Conservation (phyloP, 2,113 vertebrate genomes). For the Hydrochoerus hydrochaeris region DNA sequence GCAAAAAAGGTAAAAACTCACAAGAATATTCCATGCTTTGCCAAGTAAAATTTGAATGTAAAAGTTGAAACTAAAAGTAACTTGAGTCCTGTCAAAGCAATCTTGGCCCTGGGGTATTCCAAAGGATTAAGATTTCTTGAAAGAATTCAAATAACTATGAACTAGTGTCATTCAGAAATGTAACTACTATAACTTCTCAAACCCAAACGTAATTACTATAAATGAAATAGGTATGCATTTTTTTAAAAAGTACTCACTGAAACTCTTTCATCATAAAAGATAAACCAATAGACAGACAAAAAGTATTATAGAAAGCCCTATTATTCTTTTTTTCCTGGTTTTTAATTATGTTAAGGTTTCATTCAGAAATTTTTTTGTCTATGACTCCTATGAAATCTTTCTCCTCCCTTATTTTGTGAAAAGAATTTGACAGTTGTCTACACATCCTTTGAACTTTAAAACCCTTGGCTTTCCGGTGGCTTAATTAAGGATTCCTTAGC, state of each 20-base stretch:
- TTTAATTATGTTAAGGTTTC: slow-evolving; percentile 25
- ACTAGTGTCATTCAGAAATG: neutral
- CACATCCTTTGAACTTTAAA: slow-evolving; percentile 76
- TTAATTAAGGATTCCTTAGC: slow-evolving; percentile 74
- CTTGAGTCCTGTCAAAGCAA: neutral
- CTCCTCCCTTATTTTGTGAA: slow-evolving; percentile 37
- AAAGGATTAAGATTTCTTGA: neutral
- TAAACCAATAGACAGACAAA: neutral
- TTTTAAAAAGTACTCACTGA: neutral
- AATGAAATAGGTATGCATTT: neutral
- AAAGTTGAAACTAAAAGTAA: neutral
- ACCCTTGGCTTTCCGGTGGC: slow-evolving; percentile 64
- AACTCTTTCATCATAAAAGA: neutral
- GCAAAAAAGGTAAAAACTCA: neutral
- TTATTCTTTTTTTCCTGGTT: neutral
- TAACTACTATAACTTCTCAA: neutral
- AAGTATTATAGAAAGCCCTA: neutral
- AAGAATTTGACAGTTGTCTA: slow-evolving; percentile 68
- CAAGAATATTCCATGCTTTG: neutral
- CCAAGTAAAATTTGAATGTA: neutral
- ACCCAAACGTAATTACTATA: neutral
- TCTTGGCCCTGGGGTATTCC: neutral
- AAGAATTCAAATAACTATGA: neutral
- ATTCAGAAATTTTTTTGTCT: slow-evolving; percentile 55
- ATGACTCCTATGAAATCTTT: slow-evolving; percentile 38